Percentiles rank a stretch among this genome's conserved stretches.
Evolutionary conservation across 1,140 invertebrate species (phyloP).

Genomic region (Saccostrea glomerata): DNA sequence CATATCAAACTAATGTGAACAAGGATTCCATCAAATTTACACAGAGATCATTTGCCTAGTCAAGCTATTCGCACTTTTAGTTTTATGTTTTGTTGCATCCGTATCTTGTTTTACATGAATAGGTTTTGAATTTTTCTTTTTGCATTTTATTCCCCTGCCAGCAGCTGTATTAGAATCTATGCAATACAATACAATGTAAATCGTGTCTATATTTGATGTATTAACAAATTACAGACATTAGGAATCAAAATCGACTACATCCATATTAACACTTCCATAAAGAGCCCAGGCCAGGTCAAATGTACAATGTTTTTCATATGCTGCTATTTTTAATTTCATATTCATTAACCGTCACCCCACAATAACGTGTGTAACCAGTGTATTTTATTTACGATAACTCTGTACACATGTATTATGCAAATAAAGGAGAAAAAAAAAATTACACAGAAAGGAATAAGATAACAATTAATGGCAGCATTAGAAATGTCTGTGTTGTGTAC

Average conservation of each 20-base stretch:
- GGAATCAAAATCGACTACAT: background rate
- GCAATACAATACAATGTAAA: background rate
- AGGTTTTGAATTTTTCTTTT: background rate
- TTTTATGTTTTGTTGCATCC: background rate
- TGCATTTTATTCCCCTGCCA: background rate
- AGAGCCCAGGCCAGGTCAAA: background rate
- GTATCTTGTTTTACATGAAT: too few species aligned
- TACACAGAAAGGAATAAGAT: background rate
- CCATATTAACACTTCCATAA: background rate
- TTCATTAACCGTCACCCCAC: background rate
- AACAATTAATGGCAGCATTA: background rate
- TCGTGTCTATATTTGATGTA: background rate
- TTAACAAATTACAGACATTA: background rate
- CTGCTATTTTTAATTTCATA: background rate
- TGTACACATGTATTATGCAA: background rate
- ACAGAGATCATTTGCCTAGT: background rate
- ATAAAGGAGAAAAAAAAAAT: background rate
- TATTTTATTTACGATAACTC: background rate
- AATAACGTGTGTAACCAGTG: background rate
- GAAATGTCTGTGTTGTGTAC: background rate
- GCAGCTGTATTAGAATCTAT: slow-evolving; percentile 31
- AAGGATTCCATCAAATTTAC: background rate
- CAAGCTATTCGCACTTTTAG: background rate
- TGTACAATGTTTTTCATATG: background rate
- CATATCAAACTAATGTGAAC: background rate